Base-by-base conservation (phyloP, 2,797 vertebrate genomes). In the Lerista edwardsae region DNA sequence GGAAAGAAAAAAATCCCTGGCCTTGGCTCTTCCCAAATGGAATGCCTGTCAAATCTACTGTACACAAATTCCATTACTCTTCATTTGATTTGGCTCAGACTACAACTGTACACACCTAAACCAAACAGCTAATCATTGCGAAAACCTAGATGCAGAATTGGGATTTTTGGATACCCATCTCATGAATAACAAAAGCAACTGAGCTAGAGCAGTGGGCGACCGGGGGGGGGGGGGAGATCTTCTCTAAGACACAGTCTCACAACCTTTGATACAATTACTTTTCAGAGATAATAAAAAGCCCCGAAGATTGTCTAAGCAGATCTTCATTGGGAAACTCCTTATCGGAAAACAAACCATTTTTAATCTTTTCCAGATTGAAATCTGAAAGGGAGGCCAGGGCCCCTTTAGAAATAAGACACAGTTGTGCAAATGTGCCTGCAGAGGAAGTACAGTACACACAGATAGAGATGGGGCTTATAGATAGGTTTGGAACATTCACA, bases 1-100 rank as follows among this genome's bases (percentile, higher is more conserved):
- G 93, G 95, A 86, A 89, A 94, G 91, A 91, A 90, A 82, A 87
- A 44, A 84, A 88, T 94, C 95, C 93, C 87, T 94, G 93, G 90
- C 90, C 92, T 91, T 79, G 36, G 79, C 71, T 75, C 86, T 86
- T 92, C 64, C 79, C 80, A 89, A 91, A 90, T 88, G 72, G 8
- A 84, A 87, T 25, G 89, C 72, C 82, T 86, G 93, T 92, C 94
- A 93, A 92, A 65, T 51, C 75, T 86, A 89, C 57, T 77, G 92
- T 64, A 92, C 68, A 84, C 85, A 93, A 90, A 69, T 79, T 80
- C 89, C 80, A 88, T 86, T 92, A 84, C 85, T 90, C 90, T 87
- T 72, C 41, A 80, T 91, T 94, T 90, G 87, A 86, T 75, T 93
- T 93, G 90, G 90, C 93, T 89, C 77, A 17, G 64, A 67, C 88